Base-by-base conservation (phyloP, 2,797 vertebrate genomes). In the Eulemur mongoz region DNA sequence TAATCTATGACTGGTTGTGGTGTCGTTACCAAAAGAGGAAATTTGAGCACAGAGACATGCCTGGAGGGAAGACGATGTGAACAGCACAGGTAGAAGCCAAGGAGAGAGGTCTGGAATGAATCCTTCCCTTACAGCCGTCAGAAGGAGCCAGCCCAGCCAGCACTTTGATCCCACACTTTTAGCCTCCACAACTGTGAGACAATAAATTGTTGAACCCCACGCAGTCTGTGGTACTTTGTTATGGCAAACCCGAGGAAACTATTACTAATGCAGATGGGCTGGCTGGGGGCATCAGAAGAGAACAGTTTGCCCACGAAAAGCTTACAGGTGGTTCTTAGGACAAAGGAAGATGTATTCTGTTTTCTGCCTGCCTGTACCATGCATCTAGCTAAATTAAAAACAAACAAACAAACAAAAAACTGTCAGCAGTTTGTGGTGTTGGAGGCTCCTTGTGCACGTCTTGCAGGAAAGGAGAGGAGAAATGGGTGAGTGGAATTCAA, bases 321-420 rank as follows among this genome's bases (percentile, higher is more conserved):
- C 50, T 43, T 50, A 17, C 10, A 40, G 32, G 63, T 43, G 63
- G 45, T 52, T 57, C 57, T 13, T 61, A 27, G 38, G 67, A 45
- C 32, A 15, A 15, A 4, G 0, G 43, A 35, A 43, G 27, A 12
- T 40, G 15, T 1, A 5, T 40, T 38, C 43, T 22, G 0, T 63
- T 61, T 22, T 75, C 57, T 35, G 6, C 45, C 57, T 35, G 6
- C 52, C 45, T 11, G 4, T 8, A 4, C 25, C 0, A 0, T 18
- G 3, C 4, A 0, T 23, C 27, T 0, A 7, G 54, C 30, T 54
- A 27, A 7, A n/a, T 27, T 78, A 30, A n/a, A 52, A 17, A 27
- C 12, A n/a, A 54, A 50, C 13, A 50, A 50, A 43, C 23, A 14
- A 40, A 70, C 38, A 14, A 72, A 40, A 43, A 18, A 30, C 40